A percentile compares a stretch with the other conserved stretches of the same genome.
These are phyloP conservation scores for Sterrhoptilus dennistouni DNA, from an alignment of 2,113 vertebrate species.

Conservation along the genomic window DNA sequence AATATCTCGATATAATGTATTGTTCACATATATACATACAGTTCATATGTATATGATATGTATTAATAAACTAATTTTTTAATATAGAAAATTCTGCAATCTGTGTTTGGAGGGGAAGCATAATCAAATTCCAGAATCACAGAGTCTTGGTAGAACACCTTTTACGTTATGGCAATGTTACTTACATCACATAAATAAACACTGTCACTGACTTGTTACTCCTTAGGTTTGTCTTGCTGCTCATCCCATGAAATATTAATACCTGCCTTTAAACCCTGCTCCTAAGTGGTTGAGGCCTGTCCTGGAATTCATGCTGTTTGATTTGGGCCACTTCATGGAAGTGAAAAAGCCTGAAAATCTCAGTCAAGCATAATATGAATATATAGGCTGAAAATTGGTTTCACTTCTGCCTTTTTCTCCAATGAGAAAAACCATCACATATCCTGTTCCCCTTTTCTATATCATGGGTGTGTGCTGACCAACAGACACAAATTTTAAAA, in stretches of 20 bases:
- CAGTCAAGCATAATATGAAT: not conserved
- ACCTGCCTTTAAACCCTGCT: not conserved
- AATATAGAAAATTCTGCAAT: not conserved
- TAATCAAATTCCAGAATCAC: not conserved
- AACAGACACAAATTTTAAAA: not conserved
- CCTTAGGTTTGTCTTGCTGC: not conserved
- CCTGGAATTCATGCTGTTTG: not conserved
- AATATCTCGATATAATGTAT: not conserved
- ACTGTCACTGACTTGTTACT: not conserved
- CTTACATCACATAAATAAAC: not conserved
- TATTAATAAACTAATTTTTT: not conserved
- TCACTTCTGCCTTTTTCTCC: not conserved
- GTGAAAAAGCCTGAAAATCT: not conserved
- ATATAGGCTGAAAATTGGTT: not conserved
- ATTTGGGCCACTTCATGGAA: not conserved
- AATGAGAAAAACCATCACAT: not conserved
- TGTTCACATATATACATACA: not conserved
- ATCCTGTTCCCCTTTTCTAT: not conserved
- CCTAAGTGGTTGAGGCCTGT: rapidly evolving
- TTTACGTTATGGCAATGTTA: not conserved
- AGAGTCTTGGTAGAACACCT: not conserved
- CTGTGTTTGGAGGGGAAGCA: rapidly evolving
- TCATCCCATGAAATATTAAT: not conserved
- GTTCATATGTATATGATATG: not conserved
- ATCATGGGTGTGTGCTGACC: not conserved